These are phyloP conservation scores for Phengaris arion DNA, from an alignment of 2,888 invertebrate species.

Conservation along the genomic window DNA sequence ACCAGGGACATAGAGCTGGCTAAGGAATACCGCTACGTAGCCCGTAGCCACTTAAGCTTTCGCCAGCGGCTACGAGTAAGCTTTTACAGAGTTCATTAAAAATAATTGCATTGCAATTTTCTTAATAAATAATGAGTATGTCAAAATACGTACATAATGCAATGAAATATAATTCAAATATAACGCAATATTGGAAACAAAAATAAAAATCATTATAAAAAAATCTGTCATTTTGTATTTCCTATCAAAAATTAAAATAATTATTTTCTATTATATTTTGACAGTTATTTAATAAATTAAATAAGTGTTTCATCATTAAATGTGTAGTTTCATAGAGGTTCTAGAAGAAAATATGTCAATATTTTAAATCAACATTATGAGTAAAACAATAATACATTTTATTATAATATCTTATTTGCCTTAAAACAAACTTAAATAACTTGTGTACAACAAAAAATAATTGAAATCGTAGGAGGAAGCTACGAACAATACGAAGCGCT, in stretches of 20 bases:
- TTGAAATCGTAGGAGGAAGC: background rate
- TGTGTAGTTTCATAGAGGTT: too few species aligned
- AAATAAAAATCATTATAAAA: too few species aligned
- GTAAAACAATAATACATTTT: too few species aligned
- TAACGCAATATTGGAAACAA: background rate
- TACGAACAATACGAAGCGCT: background rate
- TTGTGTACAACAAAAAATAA: background rate
- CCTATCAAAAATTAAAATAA: too few species aligned
- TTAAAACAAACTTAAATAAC: background rate
- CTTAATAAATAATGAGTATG: background rate
- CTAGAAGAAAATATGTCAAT: too few species aligned
- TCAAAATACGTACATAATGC: background rate
- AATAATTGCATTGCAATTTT: conserved; percentile 14
- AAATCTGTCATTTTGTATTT: too few species aligned
- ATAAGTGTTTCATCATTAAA: too few species aligned
- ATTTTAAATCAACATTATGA: too few species aligned
- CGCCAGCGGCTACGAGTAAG: background rate
- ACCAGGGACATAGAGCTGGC: conserved; percentile 24
- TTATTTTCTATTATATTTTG: too few species aligned
- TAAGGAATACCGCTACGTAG: background rate
- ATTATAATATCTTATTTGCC: too few species aligned
- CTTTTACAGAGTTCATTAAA: conserved; percentile 11
- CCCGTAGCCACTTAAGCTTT: background rate
- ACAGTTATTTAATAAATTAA: too few species aligned
- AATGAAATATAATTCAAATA: background rate